Evolutionary conservation across 2,797 vertebrate species (phyloP), one percentile per base, ranked within the genome.

Genomic region (Discoglossus pictus): DNA sequence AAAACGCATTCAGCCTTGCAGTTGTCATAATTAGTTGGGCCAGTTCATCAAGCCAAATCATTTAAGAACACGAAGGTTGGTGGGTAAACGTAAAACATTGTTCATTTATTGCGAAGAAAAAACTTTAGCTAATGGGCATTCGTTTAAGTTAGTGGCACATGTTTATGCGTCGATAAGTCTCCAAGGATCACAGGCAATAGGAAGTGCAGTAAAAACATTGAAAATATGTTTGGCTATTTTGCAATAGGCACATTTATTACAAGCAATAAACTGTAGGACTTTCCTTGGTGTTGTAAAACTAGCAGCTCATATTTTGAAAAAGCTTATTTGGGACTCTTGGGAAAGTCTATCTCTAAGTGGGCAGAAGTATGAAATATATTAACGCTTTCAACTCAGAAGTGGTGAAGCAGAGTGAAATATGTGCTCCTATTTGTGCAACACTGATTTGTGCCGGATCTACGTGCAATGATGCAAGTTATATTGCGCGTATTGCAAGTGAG

Each of bases 221-320:
- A 47, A 65, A 55, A 47, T 39, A 56, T 39, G 12, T 48, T 56
- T 38, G 31, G 52, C 52, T 56, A 24, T 65, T 55, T 55, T 36
- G 42, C 54, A 55, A 47, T 17, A 47, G 62, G 46, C 51, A 65
- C 40, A 46, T 65, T 55, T 65, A 65, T 65, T 46, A 43, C 42
- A 18, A 23, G 27, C 51, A 36, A 40, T 47, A 65, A 56, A 65
- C n/a, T 47, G 20, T 15, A 38, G 20, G 62, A 47, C 36, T n/a
- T 47, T 47, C 25, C 25, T 54, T 65, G 17, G 15, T 54, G 51
- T 40, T 65, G 18, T 55, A 55, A 55, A 52, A n/a, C 48, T 43
- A 54, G 39, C 27, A 44, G 25, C 38, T 43, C 50, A 54, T 38
- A 38, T 36, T 24, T 46, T 36, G 18, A 18, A 36, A 46, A 54